A percentile compares a stretch with the other conserved stretches of the same genome.
Conservation (phyloP, 2,888 invertebrate species). For the Athalia circularis region DNA sequence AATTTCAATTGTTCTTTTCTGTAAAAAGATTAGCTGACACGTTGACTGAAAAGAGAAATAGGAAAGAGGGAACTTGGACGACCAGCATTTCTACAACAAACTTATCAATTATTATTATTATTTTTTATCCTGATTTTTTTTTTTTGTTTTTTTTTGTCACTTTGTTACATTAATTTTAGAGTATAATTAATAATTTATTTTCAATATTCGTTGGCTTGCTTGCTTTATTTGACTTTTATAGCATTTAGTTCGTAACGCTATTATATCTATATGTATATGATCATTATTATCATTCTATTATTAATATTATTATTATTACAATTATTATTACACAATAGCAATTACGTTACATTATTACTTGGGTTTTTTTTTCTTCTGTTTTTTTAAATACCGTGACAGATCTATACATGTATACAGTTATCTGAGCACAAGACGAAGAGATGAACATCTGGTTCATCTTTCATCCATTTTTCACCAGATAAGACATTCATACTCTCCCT, state of each 20-base stretch:
- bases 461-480: constrained; percentile 42
- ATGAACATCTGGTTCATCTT: constrained; percentile 58
- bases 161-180: neutral
- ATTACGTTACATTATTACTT: constrained; percentile 51
- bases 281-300: constrained; percentile 50
- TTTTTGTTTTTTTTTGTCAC: neutral
- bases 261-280: constrained; percentile 42
- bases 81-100: neutral
- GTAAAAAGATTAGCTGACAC: no score
- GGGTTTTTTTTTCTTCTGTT: no score
- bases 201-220: constrained; percentile 22
- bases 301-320: constrained; percentile 63
- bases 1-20: constrained; percentile 48
- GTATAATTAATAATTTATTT: constrained; percentile 37
- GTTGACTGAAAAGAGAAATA: no score
- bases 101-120: neutral
- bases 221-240: constrained; percentile 53
- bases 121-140: constrained; percentile 3
- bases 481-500: constrained; percentile 15
- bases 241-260: constrained; percentile 48
- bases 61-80: constrained; percentile 50
- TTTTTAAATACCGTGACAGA: constrained; percentile 65
- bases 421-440: constrained; percentile 65
- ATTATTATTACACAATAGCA: constrained; percentile 70
- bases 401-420: constrained; percentile 63